phyloP scores from a whole-genome alignment of 2,113 vertebrate genomes.

The Nipponia nippon region DNA sequence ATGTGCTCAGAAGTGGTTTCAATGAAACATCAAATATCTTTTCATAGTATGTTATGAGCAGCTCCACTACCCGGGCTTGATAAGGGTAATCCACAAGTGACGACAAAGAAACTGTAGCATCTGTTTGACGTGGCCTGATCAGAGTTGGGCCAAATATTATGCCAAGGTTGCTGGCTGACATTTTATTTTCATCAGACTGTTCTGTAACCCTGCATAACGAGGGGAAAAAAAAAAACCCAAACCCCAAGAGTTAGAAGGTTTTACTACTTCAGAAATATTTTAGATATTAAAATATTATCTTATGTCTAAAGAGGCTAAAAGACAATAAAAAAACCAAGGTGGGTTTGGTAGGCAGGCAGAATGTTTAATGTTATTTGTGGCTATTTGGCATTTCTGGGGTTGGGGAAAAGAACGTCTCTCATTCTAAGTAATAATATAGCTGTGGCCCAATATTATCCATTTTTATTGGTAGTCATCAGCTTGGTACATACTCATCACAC shows the following conservation, averaged over 20 bases:
- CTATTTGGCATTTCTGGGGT: neutral
- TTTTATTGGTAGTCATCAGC: neutral
- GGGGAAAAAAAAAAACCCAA: neutral
- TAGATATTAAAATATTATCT: neutral
- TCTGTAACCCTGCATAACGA: conserved; percentile 82
- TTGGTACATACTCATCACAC: neutral
- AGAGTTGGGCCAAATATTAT: conserved; percentile 97
- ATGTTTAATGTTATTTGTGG: neutral
- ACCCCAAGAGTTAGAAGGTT: neutral
- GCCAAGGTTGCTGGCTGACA: conserved; percentile 95
- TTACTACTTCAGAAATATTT: neutral
- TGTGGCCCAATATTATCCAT: neutral
- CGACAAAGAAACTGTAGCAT: conserved; percentile 89
- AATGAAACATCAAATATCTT: conserved; percentile 90
- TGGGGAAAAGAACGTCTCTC: neutral
- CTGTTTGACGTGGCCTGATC: conserved; percentile 88
- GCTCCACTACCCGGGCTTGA: conserved; percentile 91
- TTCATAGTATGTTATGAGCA: conserved; percentile 88
- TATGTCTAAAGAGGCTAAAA: neutral
- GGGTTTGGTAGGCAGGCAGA: neutral
- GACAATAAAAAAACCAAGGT: neutral
- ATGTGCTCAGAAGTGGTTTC: conserved; percentile 67
- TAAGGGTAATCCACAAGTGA: conserved; percentile 95
- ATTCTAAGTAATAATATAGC: neutral
- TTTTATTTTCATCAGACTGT: conserved; percentile 93